phyloP scores from a whole-genome alignment of 1,140 invertebrate species.

The Calephelis virginiensis region DNA sequence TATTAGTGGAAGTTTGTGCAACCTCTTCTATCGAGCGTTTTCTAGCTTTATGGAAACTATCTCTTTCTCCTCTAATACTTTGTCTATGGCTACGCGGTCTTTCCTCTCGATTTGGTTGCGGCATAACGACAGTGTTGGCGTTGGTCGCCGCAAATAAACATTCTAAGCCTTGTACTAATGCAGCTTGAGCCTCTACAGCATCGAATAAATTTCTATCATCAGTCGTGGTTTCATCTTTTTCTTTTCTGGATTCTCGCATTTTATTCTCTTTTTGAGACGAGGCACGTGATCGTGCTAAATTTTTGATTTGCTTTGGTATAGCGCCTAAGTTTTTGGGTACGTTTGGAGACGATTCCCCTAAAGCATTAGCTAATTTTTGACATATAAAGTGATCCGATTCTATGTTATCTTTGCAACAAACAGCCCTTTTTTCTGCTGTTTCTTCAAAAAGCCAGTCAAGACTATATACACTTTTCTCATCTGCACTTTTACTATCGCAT shows the following conservation, averaged over 20 bases:
- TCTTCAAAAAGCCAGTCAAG: conserved; percentile 76
- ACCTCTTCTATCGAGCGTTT: conserved; percentile 78
- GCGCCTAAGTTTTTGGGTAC: conserved; percentile 83
- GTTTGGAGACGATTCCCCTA: conserved; percentile 67
- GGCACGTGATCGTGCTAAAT: conserved; percentile 68
- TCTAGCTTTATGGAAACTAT: conserved; percentile 66
- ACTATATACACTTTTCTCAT: conserved; percentile 73
- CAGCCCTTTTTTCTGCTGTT: conserved; percentile 31
- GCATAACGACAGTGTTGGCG: conserved; percentile 75
- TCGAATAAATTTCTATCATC: conserved; percentile 67
- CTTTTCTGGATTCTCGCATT: conserved; percentile 70
- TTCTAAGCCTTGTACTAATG: conserved; percentile 74
- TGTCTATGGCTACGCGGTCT: conserved; percentile 62
- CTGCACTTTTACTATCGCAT: conserved; percentile 65
- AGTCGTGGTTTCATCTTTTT: conserved; percentile 68
- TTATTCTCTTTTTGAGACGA: conserved; percentile 76
- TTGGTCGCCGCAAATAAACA: conserved; percentile 75
- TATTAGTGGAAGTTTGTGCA: conserved; percentile 82
- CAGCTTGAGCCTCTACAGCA: conserved; percentile 74
- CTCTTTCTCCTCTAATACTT: conserved; percentile 64
- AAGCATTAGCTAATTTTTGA: conserved; percentile 58
- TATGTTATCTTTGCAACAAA: conserved; percentile 37
- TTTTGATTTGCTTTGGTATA: conserved; percentile 84
- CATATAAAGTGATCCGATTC: conserved; percentile 47
- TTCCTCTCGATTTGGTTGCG: conserved; percentile 64